Percentiles rank a stretch among this genome's conserved stretches.
These are phyloP conservation scores for Zosterops borbonicus DNA, from an alignment of 2,113 vertebrate species.

Conservation along the genomic window DNA sequence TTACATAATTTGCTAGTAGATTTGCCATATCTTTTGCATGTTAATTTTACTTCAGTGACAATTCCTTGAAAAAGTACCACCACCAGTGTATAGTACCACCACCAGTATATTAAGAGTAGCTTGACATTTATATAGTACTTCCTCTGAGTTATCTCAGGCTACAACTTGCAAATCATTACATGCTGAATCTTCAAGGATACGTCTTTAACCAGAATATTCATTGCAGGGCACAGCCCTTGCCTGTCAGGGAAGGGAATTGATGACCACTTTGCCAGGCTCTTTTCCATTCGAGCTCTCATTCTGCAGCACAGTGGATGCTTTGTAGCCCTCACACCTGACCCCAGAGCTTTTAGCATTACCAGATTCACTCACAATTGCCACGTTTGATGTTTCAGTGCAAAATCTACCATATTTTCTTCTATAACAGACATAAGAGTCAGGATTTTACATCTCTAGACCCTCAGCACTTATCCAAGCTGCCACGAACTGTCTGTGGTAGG, in stretches of 20 bases:
- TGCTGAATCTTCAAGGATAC: background rate
- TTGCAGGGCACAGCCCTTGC: background rate
- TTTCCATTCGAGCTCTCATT: background rate
- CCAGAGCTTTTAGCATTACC: background rate
- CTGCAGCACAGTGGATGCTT: background rate
- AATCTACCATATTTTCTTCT: background rate
- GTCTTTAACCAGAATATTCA: background rate
- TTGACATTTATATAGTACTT: conserved; percentile 50
- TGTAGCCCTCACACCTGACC: conserved; percentile 13
- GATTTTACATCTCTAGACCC: conserved; percentile 36
- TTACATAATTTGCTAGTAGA: conserved; percentile 72
- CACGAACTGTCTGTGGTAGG: background rate
- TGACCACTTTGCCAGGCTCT: background rate
- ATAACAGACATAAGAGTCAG: background rate
- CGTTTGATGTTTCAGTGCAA: background rate
- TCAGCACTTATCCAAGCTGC: conserved; percentile 11
- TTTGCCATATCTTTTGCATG: conserved; percentile 64
- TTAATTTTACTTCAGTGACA: conserved; percentile 63
- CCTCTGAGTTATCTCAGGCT: conserved; percentile 50
- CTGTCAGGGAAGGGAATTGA: conserved; percentile 2
- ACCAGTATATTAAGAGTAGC: conserved; percentile 37
- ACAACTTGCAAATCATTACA: conserved; percentile 44
- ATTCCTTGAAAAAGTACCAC: conserved; percentile 50
- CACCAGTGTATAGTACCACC: conserved; percentile 4
- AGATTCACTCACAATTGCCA: background rate